phyloP scores from a whole-genome alignment of 2,113 vertebrate species.

The Hirundichthys speculiger region DNA sequence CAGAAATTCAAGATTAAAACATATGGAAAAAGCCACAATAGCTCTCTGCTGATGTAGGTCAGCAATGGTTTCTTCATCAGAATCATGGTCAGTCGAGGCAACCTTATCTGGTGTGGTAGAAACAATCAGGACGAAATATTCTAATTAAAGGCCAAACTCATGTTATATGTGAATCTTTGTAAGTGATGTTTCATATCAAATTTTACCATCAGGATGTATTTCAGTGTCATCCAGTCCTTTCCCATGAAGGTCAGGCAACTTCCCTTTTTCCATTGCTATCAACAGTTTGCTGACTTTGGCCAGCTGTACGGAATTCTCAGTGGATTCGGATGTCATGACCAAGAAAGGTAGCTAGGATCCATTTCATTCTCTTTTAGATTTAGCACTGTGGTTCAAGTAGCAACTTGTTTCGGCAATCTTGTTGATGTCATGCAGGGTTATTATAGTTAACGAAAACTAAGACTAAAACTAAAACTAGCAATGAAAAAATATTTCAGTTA shows the following conservation, averaged over 20 bases:
- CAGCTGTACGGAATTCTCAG: conserved; percentile 33
- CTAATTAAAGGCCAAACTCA: neutral
- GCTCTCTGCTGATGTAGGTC: conserved; percentile 14
- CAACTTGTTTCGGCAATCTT: conserved; percentile 36
- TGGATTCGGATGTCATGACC: conserved; percentile 27
- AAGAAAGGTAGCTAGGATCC: conserved; percentile 36
- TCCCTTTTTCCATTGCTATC: conserved; percentile 47
- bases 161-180: neutral
- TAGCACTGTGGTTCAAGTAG: conserved; percentile 34
- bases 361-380: conserved; percentile 38
- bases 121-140: conserved; percentile 15
- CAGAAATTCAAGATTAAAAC: neutral
- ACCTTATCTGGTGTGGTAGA: conserved; percentile 21
- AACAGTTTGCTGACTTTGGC: conserved; percentile 32
- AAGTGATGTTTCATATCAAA: neutral
- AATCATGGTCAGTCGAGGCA: conserved; percentile 23
- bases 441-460: too few relatives aligned
- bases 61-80: conserved; percentile 22
- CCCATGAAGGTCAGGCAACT: conserved; percentile 36
- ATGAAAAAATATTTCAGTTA: too few relatives aligned
- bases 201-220: conserved; percentile 25
- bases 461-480: too few relatives aligned
- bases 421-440: too few relatives aligned
- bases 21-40: neutral
- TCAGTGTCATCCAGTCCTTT: conserved; percentile 42